These are phyloP conservation scores for Drosophila vallismaia DNA, from an alignment of 2,888 invertebrate genomes.

Conservation along the genomic window DNA sequence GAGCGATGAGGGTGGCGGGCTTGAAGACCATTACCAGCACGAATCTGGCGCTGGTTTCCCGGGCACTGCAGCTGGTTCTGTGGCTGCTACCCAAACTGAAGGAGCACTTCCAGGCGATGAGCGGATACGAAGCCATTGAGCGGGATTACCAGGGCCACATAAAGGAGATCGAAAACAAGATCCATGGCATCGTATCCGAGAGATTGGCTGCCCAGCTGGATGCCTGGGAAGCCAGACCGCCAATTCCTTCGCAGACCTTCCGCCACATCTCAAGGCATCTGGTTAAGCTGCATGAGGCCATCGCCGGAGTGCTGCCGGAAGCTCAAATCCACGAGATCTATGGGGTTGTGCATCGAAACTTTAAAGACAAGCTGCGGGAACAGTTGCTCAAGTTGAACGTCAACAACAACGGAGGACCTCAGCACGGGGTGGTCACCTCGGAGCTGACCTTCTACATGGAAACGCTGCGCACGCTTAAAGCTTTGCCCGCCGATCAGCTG, in stretches of 20 bases:
- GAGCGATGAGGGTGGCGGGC: slow-evolving; percentile 97
- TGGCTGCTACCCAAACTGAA: slow-evolving; percentile 91
- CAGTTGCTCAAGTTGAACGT: slow-evolving; percentile 94
- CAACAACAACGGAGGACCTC: slow-evolving; percentile 97
- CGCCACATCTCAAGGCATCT: slow-evolving; percentile 94
- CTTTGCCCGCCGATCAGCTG: slow-evolving; percentile 89
- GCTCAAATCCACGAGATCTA: slow-evolving; percentile 91
- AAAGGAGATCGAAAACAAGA: slow-evolving; percentile 95
- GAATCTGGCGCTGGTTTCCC: slow-evolving; percentile 93
- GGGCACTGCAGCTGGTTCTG: slow-evolving; percentile 92
- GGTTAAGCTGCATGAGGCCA: slow-evolving; percentile 95
- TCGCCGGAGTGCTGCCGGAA: slow-evolving; percentile 92
- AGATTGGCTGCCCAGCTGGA: slow-evolving; percentile 92
- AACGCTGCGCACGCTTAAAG: slow-evolving; percentile 91
- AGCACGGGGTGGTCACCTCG: slow-evolving; percentile 96
- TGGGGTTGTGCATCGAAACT: slow-evolving; percentile 91
- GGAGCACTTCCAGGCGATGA: slow-evolving; percentile 87
- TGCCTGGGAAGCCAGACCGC: slow-evolving; percentile 97
- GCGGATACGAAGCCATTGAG: slow-evolving; percentile 89
- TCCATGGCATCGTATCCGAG: slow-evolving; percentile 94
- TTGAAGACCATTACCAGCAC: slow-evolving; percentile 97
- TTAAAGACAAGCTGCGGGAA: slow-evolving; percentile 93
- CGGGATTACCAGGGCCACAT: slow-evolving; percentile 94
- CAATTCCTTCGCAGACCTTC: slow-evolving; percentile 96
- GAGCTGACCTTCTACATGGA: slow-evolving; percentile 96